Base-by-base conservation (phyloP, 2,888 invertebrate species). In the Ypsolopha sequella region DNA sequence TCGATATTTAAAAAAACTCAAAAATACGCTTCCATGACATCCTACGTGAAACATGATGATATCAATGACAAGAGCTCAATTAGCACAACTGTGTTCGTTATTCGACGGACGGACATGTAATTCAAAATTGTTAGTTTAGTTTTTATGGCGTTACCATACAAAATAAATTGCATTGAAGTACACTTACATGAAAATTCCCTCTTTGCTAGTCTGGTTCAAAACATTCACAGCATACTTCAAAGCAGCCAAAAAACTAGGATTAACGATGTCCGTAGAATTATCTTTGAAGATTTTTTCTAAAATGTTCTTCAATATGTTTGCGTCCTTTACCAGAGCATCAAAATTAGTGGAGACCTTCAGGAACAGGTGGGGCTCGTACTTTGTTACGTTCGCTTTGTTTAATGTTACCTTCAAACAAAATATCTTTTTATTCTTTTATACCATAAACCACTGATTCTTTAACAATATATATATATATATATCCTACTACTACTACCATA, bases 281-380 rank as follows among this genome's bases (percentile, higher is more conserved):
- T 68, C 69, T n/a, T 65, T 59, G 0, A 67, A 43, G 11, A 73
- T 55, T 6, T 64, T 58, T 14, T 67, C 50, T 0, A 74, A n/a
- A 2, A 66, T 51, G 0, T 67, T 61, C 10, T 72, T 66, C 1
- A 73, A 54, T 0, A 68, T 58, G 1, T 58, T 58, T 1, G 82
- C 54, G 36, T 79, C 76, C 1, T 66, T 66, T 2, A 84, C 50
- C 7, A 85, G 55, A 0, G 65, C 55, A 14, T 80, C 72, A 50
- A 87, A 76, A 0, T 73, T 74, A 2, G 66, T 52, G 0, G 77
- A 80, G 34, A 82, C 74, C 43, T 78, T 76, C 0, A 88, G 76
- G 53, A 80, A 78, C 1, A 82, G 58, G 43, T 87, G 72, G 0
- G 70, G 65, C 0, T 70, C 57, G 45, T 68, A 68, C 0, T 55